Base-by-base conservation (phyloP, 2,888 invertebrate genomes). In the Perdita meconis region DNA sequence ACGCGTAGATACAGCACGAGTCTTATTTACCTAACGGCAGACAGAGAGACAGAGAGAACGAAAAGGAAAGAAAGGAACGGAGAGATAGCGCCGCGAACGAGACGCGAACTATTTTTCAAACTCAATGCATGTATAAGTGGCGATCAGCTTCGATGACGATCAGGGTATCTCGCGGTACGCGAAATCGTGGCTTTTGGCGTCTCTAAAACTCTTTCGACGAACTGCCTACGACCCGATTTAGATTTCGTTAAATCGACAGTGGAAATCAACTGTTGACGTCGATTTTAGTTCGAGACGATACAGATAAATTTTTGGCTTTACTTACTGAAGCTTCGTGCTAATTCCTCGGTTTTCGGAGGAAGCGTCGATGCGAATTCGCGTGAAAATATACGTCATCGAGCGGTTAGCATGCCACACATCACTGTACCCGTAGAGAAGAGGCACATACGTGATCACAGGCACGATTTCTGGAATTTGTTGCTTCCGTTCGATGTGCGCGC, bases 21-120 rank as follows among this genome's bases (percentile, higher is more conserved):
- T 81, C 72, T 80, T 81, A 81, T 80, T 81, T 81, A 72, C 69
- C 80, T 64, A 77, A 55, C 44, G 40, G 55, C 47, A 30, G 66
- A 56, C 42, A 42, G 65, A 55, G 26, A 47, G 30, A 68, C 38
- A 8, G 36, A 55, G 51, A 24, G 19, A 22, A 26, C 40, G 34
- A 42, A 44, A 47, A 51, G 44, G 38, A 57, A 53, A 47, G 44
- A 79, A 47, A 10, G 64, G 47, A 63, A 60, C 16, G 47, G 40
- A 65, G 44, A 68, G 73, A 78, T 78, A 78, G 67, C 73, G 65
- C 61, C 55, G 72, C 47, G 71, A n/a, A n/a, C n/a, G n/a, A n/a
- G n/a, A 81, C 66, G 67, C 69, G 69, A 77, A 77, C 51, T 70
- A 64, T 80, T 81, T 80, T 81, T 78, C 67, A 67, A 67, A 73